Conservation (phyloP, 2,888 invertebrate genomes). For the Phengaris alcon region DNA sequence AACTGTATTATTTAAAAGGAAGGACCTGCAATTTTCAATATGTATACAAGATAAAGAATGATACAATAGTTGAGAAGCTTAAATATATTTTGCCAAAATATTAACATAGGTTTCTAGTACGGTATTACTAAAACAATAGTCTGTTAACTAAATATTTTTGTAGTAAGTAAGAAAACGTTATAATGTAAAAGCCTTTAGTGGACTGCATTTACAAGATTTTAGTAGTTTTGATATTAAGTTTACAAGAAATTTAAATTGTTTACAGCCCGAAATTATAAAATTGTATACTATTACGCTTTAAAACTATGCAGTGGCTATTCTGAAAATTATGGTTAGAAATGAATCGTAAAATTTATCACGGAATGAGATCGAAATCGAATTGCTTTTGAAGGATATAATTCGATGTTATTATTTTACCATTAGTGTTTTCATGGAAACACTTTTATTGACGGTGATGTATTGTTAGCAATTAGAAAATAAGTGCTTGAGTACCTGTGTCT, state of each 20-base stretch:
- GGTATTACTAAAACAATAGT: too few species aligned
- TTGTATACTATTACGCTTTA: background rate
- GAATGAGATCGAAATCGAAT: background rate
- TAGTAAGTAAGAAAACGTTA: background rate
- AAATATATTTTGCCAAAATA: too few species aligned
- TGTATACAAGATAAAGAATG: too few species aligned
- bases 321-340: constrained; percentile 2
- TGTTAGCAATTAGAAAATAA: background rate
- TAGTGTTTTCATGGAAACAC: constrained; percentile 26
- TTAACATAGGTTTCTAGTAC: too few species aligned
- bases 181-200: too few species aligned
- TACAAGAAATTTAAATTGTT: background rate
- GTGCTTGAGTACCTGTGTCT: background rate
- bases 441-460: constrained; percentile 7
- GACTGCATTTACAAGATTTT: background rate
- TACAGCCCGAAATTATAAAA: background rate
- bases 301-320: background rate
- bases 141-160: too few species aligned
- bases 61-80: too few species aligned
- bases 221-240: background rate
- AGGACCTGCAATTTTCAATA: too few species aligned
- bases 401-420: constrained; percentile 24
- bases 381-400: constrained; percentile 21
- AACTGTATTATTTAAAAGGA: too few species aligned
- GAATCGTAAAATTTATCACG: constrained; percentile 19